phyloP scores from a whole-genome alignment of 2,888 invertebrate genomes.

The Lasioglossum lativentre region DNA sequence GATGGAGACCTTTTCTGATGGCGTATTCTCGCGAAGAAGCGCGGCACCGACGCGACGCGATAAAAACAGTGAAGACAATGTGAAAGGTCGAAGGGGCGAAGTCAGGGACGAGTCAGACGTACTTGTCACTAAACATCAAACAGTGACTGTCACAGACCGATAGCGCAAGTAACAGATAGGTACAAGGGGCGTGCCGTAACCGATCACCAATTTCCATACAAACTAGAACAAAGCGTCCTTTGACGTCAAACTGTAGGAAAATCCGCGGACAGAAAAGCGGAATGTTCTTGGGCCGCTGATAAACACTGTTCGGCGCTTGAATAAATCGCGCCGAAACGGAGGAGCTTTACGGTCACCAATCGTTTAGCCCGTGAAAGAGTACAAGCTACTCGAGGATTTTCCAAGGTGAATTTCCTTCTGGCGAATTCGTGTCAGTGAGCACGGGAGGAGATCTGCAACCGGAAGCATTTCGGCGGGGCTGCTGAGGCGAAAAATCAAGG shows the following conservation, averaged over 20 bases:
- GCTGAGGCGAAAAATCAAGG: conserved; percentile 56
- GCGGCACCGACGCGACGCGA: not conserved
- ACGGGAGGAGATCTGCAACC: conserved; percentile 43
- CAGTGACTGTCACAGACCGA: not conserved
- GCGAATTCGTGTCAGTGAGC: conserved; percentile 42
- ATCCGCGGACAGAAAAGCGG: not conserved
- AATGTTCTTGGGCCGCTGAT: conserved; percentile 6
- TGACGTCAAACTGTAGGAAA: not conserved
- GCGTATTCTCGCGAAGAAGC: not conserved
- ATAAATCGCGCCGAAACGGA: not conserved
- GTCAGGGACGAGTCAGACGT: not conserved
- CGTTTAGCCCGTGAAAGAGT: conserved; percentile 20
- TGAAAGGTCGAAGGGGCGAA: not conserved
- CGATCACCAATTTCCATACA: not conserved
- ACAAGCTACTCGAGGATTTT: conserved; percentile 2
- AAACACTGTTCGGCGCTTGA: conserved; percentile 9
- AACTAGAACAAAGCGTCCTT: not conserved
- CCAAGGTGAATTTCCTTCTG: conserved; percentile 3
- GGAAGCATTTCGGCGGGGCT: conserved; percentile 52
- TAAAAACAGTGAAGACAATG: not conserved
- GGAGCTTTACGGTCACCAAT: conserved; percentile 26
- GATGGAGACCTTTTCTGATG: conserved; percentile 6
- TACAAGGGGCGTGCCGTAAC: not conserved
- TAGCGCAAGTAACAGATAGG: not conserved
- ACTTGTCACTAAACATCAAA: not conserved